These are phyloP conservation scores for Rhabdornis inornatus DNA, from an alignment of 2,113 vertebrate species.

Conservation along the genomic window DNA sequence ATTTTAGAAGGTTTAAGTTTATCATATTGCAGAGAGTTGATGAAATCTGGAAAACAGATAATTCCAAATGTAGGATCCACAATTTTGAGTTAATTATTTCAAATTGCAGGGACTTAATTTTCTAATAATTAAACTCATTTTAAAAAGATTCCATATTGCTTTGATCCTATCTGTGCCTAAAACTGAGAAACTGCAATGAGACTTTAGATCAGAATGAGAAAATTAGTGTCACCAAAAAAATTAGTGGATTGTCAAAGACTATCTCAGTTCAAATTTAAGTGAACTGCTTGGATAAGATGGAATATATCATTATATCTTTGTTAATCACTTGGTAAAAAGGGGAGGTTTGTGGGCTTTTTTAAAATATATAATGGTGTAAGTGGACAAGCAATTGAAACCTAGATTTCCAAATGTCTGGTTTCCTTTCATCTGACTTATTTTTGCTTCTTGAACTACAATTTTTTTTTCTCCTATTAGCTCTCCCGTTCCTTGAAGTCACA, in stretches of 20 bases:
- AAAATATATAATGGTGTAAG: neutral
- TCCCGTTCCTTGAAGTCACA: neutral
- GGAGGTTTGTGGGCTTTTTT: neutral
- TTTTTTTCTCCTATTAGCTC: neutral
- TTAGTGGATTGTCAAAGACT: neutral
- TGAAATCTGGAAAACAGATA: neutral
- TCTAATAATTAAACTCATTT: neutral
- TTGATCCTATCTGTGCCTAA: neutral
- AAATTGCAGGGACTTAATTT: neutral
- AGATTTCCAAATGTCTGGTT: neutral
- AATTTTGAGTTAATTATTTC: neutral
- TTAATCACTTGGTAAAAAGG: neutral
- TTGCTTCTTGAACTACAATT: neutral
- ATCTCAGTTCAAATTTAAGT: neutral
- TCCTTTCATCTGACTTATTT: neutral
- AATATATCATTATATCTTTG: neutral
- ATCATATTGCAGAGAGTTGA: neutral
- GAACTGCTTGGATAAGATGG: neutral
- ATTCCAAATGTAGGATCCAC: neutral
- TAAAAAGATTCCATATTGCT: neutral
- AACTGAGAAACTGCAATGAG: neutral
- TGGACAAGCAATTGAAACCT: neutral
- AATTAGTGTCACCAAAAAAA: neutral
- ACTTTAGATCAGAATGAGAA: neutral
- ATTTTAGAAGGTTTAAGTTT: neutral